A percentile compares a stretch with the other conserved stretches of the same genome.
These are phyloP conservation scores for Sebastiscus albofasciatus DNA, from an alignment of 2,797 vertebrate species.

Conservation along the genomic window DNA sequence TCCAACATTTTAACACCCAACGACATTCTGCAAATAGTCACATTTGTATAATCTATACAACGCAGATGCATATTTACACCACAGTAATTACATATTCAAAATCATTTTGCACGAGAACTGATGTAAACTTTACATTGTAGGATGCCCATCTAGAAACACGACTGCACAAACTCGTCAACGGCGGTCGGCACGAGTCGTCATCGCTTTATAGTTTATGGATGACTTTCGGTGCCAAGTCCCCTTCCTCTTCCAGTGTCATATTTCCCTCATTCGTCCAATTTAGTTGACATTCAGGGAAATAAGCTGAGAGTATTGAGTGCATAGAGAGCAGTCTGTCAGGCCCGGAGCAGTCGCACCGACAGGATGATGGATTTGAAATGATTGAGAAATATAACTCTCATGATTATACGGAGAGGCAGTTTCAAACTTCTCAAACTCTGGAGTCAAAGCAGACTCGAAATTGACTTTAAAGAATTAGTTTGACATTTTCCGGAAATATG, in stretches of 20 bases:
- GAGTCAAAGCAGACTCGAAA: constrained; percentile 15
- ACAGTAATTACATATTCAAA: constrained; percentile 63
- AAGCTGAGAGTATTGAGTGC: constrained; percentile 85
- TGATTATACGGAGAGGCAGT: constrained; percentile 44
- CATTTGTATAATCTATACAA: constrained; percentile 47
- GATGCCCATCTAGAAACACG: not conserved
- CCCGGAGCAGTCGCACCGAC: constrained; percentile 44
- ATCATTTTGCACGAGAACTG: constrained; percentile 48
- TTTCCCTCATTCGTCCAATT: constrained; percentile 69
- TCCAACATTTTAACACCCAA: constrained; percentile 43
- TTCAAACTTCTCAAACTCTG: constrained; percentile 37
- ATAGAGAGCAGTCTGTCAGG: constrained; percentile 81
- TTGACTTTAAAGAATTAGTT: not conserved
- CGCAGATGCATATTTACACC: constrained; percentile 69
- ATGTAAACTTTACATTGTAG: constrained; percentile 59
- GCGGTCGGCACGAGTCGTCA: constrained; percentile 32
- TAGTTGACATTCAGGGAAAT: constrained; percentile 88
- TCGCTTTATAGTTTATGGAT: constrained; percentile 34
- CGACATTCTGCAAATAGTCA: constrained; percentile 50
- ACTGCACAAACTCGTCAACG: constrained; percentile 36
- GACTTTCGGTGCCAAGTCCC: constrained; percentile 34
- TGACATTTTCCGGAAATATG: constrained; percentile 1
- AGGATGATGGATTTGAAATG: constrained; percentile 54
- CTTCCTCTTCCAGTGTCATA: constrained; percentile 34
- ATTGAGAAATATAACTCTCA: constrained; percentile 39